Percentiles rank a stretch among this genome's conserved stretches.
phyloP scores from a whole-genome alignment of 2,797 vertebrate species.

The Squalus acanthias region DNA sequence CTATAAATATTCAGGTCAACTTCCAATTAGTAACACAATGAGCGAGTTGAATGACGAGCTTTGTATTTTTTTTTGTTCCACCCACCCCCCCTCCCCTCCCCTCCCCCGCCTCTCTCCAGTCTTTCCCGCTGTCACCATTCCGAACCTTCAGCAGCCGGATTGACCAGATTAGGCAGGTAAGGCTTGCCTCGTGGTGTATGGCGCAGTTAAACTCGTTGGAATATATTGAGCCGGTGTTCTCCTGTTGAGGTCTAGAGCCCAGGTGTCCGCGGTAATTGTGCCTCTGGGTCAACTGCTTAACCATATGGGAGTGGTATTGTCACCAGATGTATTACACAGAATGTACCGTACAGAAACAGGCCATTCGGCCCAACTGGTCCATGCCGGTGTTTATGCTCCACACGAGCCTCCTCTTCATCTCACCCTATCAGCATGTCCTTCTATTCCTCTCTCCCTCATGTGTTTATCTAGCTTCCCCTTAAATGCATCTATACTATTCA shows the following conservation, averaged over 20 bases:
- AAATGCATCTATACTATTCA: too few relatives aligned
- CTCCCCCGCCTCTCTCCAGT: neutral
- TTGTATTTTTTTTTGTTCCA: neutral
- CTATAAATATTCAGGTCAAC: conserved; percentile 12
- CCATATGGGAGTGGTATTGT: neutral
- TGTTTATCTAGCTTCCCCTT: too few relatives aligned
- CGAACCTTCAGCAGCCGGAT: conserved; percentile 18
- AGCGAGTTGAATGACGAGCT: neutral
- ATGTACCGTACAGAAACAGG: neutral
- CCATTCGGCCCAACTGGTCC: neutral
- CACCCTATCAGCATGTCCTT: too few relatives aligned
- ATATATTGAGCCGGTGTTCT: too few relatives aligned
- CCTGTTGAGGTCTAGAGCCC: neutral
- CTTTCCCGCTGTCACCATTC: conserved; percentile 24
- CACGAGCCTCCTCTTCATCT: neutral
- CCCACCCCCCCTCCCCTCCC: too few relatives aligned
- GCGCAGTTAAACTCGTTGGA: neutral
- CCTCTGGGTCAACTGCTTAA: neutral
- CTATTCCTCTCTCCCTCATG: too few relatives aligned
- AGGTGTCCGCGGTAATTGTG: neutral
- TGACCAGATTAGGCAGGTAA: conserved; percentile 37
- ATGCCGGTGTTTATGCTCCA: neutral
- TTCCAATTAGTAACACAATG: neutral
- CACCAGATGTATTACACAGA: neutral
- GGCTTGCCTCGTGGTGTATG: neutral